Evolutionary conservation across 1,140 invertebrate genomes (phyloP).

Genomic region (Palaemon carinicauda): DNA sequence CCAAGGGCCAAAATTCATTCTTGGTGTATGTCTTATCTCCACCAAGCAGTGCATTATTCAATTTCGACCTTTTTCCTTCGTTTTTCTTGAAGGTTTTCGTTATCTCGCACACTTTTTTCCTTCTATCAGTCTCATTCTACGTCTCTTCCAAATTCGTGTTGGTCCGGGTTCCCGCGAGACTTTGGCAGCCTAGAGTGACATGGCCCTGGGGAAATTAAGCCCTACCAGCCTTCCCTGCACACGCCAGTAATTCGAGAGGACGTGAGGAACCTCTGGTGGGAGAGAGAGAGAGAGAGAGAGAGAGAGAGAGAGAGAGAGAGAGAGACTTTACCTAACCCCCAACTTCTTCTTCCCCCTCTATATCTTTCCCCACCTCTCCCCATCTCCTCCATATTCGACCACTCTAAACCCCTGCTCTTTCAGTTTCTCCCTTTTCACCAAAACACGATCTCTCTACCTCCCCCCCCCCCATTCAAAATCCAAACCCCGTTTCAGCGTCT

Average conservation of each 20-base stretch:
- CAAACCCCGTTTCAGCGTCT: background rate
- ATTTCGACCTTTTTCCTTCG: background rate
- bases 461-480: background rate
- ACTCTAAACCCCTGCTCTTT: too few relatives aligned
- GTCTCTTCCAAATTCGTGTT: background rate
- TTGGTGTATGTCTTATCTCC: background rate
- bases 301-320: too few relatives aligned
- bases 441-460: background rate
- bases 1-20: too few relatives aligned
- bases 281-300: too few relatives aligned
- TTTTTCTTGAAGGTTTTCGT: background rate
- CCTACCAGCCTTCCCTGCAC: constrained; percentile 23
- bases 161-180: constrained; percentile 17
- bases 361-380: background rate
- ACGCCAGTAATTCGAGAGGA: constrained; percentile 37
- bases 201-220: constrained; percentile 44
- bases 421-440: background rate
- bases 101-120: background rate
- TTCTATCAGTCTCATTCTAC: background rate
- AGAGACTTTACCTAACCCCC: background rate
- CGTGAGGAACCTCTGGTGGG: constrained; percentile 32
- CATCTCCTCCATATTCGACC: background rate
- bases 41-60: background rate
- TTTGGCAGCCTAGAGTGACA: constrained; percentile 46
- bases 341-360: background rate